Evolutionary conservation across 2,888 invertebrate genomes (phyloP).

Genomic region (Acronicta alni): DNA sequence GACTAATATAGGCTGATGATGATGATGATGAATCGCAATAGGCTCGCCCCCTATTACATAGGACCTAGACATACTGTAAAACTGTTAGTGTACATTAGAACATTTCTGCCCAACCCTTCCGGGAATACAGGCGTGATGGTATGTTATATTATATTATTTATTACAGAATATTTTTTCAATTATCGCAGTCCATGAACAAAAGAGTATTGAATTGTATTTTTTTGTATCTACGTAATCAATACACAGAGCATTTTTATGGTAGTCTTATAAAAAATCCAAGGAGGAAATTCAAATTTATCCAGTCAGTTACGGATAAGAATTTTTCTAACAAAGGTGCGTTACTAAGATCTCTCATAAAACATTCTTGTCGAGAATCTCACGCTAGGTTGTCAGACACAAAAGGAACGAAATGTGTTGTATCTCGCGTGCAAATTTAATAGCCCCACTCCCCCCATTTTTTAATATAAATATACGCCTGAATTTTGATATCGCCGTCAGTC

Average conservation of each 20-base stretch:
- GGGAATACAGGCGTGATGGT: too few relatives aligned
- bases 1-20: too few relatives aligned
- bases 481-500: conserved; percentile 19
- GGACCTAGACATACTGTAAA: too few relatives aligned
- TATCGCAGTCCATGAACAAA: conserved; percentile 5
- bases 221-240: conserved; percentile 8
- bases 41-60: too few relatives aligned
- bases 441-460: not conserved
- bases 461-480: conserved; percentile 31
- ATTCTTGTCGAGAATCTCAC: conserved; percentile 27
- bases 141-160: too few relatives aligned
- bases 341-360: conserved; percentile 23
- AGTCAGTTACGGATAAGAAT: conserved; percentile 17
- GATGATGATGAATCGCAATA: too few relatives aligned
- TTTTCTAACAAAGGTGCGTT: conserved; percentile 6
- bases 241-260: conserved; percentile 12
- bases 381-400: conserved; percentile 39
- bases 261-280: conserved; percentile 9
- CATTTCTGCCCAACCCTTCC: too few relatives aligned
- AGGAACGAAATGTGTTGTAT: conserved; percentile 18
- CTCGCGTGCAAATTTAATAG: conserved; percentile 24
- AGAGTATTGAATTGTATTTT: not conserved
- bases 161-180: not conserved
- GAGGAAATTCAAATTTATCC: conserved; percentile 33
- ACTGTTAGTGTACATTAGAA: too few relatives aligned